Conservation (phyloP, 2,888 invertebrate genomes). For the Chirona hameri region DNA sequence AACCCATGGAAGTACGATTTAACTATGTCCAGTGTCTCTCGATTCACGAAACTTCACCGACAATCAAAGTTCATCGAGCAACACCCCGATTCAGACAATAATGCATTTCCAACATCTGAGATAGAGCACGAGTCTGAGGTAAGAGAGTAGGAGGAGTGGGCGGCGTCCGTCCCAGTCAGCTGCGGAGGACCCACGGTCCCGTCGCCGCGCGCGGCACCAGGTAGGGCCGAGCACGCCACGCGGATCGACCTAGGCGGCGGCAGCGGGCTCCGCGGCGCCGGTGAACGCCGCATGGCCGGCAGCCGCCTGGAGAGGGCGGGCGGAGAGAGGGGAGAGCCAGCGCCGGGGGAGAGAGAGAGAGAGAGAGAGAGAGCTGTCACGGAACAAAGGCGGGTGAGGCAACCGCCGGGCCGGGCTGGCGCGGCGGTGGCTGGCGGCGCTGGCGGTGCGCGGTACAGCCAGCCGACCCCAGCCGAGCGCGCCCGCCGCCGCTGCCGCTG, state of each 20-base stretch:
- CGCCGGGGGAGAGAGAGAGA: neutral
- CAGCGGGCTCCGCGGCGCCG: neutral
- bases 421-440: neutral
- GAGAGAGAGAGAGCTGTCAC: constrained; percentile 10
- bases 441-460: neutral
- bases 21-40: no score
- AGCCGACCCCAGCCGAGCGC: neutral
- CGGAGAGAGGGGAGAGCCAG: neutral
- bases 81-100: no score
- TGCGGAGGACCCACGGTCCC: no score
- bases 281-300: constrained; percentile 1
- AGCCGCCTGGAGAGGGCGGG: constrained; percentile 2
- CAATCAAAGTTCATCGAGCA: no score
- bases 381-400: constrained; percentile 13
- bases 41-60: no score
- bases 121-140: no score
- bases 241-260: neutral
- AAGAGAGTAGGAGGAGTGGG: no score
- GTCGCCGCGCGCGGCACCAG: no score
- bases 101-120: no score
- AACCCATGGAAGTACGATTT: no score
- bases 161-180: no score
- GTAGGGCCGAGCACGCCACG: neutral
- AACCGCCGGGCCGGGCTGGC: constrained; percentile 5
- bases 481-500: neutral